phyloP scores from a whole-genome alignment of 35 echinoderm and acorn worm genomes.

The Patiria miniata region DNA sequence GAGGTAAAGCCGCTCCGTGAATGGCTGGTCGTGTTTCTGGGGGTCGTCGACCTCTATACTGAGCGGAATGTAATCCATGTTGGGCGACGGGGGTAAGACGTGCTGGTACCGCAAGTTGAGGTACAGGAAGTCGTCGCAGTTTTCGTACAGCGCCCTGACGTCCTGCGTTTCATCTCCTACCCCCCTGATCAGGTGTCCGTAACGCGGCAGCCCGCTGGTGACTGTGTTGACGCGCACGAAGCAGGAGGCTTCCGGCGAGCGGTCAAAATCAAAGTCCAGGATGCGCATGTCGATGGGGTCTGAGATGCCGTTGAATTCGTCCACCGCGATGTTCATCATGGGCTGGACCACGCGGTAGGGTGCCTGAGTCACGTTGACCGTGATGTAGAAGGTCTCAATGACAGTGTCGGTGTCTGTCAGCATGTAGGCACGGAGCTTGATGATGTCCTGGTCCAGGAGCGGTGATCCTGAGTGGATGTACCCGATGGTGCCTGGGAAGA shows the following conservation, averaged over 20 bases:
- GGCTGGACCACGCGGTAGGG: slow-evolving; percentile 60
- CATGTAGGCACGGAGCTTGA: slow-evolving; percentile 84
- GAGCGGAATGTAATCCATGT: slow-evolving; percentile 85
- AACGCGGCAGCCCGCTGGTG: slow-evolving; percentile 64
- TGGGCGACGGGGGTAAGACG: slow-evolving; percentile 85
- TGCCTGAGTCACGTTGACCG: slow-evolving; percentile 68
- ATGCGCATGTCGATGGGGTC: slow-evolving; percentile 65
- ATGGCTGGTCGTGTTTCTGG: slow-evolving; percentile 43
- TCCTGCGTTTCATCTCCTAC: slow-evolving; percentile 51
- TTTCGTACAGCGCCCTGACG: slow-evolving; percentile 57
- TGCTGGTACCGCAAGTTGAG: slow-evolving; percentile 83
- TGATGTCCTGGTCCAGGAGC: slow-evolving; percentile 67
- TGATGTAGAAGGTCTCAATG: slow-evolving; percentile 78
- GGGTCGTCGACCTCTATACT: slow-evolving; percentile 70
- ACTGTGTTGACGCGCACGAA: slow-evolving; percentile 55
- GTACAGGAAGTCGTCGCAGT: slow-evolving; percentile 82
- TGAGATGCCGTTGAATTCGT: slow-evolving; percentile 74
- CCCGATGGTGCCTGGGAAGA: slow-evolving; percentile 62
- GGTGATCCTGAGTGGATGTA: slow-evolving; percentile 92
- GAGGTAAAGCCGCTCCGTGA: slow-evolving; percentile 70
- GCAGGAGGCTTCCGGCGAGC: slow-evolving; percentile 58
- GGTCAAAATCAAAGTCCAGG: slow-evolving; percentile 72
- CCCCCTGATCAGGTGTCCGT: slow-evolving; percentile 75
- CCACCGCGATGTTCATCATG: slow-evolving; percentile 53
- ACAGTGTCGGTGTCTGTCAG: slow-evolving; percentile 82